These are phyloP conservation scores for Phalera bucephala DNA, from an alignment of 2,888 invertebrate genomes.

Conservation along the genomic window DNA sequence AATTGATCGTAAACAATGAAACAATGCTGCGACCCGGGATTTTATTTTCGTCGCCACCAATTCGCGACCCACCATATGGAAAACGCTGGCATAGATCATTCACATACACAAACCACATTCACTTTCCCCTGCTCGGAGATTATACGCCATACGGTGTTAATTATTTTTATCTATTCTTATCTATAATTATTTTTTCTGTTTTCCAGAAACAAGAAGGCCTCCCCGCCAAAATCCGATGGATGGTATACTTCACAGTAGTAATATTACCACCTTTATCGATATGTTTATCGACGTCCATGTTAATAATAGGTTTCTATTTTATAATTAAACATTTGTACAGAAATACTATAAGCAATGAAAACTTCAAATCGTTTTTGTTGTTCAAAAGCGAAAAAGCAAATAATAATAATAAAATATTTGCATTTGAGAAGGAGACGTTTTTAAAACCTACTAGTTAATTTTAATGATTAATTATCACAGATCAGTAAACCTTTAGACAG, in stretches of 20 bases:
- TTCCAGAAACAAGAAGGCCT: conserved; percentile 84
- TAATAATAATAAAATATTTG: conserved; percentile 57
- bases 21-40: too few relatives aligned
- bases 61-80: too few relatives aligned
- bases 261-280: conserved; percentile 76
- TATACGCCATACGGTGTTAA: too few relatives aligned
- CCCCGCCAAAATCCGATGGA: conserved; percentile 69
- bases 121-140: too few relatives aligned
- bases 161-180: too few relatives aligned
- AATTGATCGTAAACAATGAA: too few relatives aligned
- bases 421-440: conserved; percentile 62
- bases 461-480: too few relatives aligned
- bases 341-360: conserved; percentile 45
- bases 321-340: conserved; percentile 52
- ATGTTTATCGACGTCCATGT: conserved; percentile 37
- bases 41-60: too few relatives aligned
- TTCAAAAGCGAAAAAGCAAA: conserved; percentile 57
- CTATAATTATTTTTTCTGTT: conserved; percentile 33
- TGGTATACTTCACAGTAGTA: conserved; percentile 76
- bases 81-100: too few relatives aligned
- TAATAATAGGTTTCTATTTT: conserved; percentile 55
- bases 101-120: too few relatives aligned
- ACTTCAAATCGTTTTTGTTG: conserved; percentile 47
- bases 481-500: too few relatives aligned
- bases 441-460: conserved; percentile 39